Conservation (phyloP, 1,140 invertebrate genomes). For the Sweltsa coloradensis region DNA sequence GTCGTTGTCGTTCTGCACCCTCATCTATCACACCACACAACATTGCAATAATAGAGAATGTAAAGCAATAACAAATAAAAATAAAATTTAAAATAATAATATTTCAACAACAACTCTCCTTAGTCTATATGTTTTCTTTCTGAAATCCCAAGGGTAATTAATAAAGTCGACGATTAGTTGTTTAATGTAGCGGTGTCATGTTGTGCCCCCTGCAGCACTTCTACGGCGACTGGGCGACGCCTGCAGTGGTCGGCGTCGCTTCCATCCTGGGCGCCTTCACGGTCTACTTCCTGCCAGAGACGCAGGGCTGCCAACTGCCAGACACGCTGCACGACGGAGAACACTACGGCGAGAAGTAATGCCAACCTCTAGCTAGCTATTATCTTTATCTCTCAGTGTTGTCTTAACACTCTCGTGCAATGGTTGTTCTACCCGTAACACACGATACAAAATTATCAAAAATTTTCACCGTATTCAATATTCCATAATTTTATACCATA, state of each 20-base stretch:
- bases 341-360: slow-evolving; percentile 17
- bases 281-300: slow-evolving; percentile 22
- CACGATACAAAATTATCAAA: too few species aligned
- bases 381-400: too few species aligned
- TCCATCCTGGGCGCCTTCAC: slow-evolving; percentile 15
- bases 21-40: too few species aligned
- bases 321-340: slow-evolving; percentile 22
- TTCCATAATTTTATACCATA: too few species aligned
- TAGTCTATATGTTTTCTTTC: not conserved
- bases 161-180: not conserved
- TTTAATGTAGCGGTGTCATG: not conserved
- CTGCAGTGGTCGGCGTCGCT: slow-evolving; percentile 18
- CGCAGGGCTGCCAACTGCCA: slow-evolving; percentile 17
- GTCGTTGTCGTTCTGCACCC: too few species aligned
- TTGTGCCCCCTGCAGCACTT: not conserved
- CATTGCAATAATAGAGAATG: too few species aligned
- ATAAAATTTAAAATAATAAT: not conserved
- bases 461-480: too few species aligned
- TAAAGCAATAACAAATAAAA: not conserved
- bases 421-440: too few species aligned
- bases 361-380: too few species aligned
- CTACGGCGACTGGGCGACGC: slow-evolving; percentile 12
- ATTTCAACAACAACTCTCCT: not conserved
- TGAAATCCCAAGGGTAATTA: not conserved
- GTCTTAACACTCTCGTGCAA: too few species aligned